Evolutionary conservation across 1,140 invertebrate genomes (phyloP).

Genomic region (Atopsyche davidsoni): DNA sequence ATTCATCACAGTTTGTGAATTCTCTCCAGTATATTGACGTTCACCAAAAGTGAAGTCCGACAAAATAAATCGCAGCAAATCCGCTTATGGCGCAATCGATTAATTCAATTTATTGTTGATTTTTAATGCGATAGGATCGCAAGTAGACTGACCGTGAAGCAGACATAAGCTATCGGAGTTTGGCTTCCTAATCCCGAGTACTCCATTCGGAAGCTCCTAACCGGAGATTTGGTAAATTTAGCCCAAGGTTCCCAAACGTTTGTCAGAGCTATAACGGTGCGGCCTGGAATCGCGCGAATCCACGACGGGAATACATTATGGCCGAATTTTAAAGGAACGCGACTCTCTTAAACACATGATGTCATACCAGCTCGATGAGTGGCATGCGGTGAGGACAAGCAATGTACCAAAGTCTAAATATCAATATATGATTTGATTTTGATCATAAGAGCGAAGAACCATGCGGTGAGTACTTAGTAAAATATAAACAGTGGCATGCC

Average conservation of each 20-base stretch:
- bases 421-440: no score
- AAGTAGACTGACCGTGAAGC: constrained; percentile 1
- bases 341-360: no score
- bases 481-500: no score
- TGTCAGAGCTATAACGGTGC: constrained; percentile 4
- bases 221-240: constrained; percentile 11
- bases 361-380: no score
- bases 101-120: not conserved
- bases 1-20: no score
- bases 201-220: constrained; percentile 4
- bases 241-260: constrained; percentile 12
- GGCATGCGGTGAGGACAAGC: no score
- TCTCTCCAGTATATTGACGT: no score
- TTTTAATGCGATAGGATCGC: not conserved
- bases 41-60: not conserved
- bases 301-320: no score
- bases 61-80: not conserved
- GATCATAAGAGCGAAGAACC: no score
- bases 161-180: constrained; percentile 3
- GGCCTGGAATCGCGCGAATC: not conserved
- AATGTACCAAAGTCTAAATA: no score
- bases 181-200: constrained; percentile 1
- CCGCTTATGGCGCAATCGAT: not conserved
- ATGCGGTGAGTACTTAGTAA: no score
- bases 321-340: no score